These are phyloP conservation scores for Parazoanthus darwini DNA, from an alignment of 92 coral and sea anemone genomes.

Conservation along the genomic window DNA sequence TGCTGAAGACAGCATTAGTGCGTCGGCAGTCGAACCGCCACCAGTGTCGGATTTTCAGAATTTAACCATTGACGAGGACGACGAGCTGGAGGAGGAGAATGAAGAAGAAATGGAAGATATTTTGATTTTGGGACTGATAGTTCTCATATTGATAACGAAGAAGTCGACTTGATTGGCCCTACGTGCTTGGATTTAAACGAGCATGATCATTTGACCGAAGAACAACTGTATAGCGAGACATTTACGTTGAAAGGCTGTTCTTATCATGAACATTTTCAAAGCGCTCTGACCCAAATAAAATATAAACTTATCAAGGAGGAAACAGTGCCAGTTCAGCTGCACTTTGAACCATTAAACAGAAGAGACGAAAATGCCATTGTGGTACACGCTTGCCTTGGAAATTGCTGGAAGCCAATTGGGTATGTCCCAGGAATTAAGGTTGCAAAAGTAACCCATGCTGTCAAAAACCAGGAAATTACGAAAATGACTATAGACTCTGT, in stretches of 20 bases:
- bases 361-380: constrained; percentile 66
- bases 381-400: constrained; percentile 43
- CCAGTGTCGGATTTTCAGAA: constrained; percentile 10
- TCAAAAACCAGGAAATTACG: constrained; percentile 26
- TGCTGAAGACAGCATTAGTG: constrained; percentile 14
- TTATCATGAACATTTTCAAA: constrained; percentile 48
- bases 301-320: constrained; percentile 29
- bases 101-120: background rate
- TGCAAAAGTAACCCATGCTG: constrained; percentile 54
- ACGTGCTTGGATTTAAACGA: background rate
- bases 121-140: constrained; percentile 8
- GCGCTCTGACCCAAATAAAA: constrained; percentile 29
- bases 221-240: background rate
- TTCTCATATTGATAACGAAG: background rate
- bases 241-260: constrained; percentile 48
- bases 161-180: constrained; percentile 16
- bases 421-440: constrained; percentile 53
- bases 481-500: constrained; percentile 39
- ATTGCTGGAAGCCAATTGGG: constrained; percentile 46
- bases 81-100: background rate
- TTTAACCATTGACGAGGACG: constrained; percentile 11
- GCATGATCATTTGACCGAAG: background rate
- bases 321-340: constrained; percentile 27
- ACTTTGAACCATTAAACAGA: constrained; percentile 50
- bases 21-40: constrained; percentile 4